Evolutionary conservation across 2,113 vertebrate species (phyloP).

Genomic region (Phoenicopterus ruber): DNA sequence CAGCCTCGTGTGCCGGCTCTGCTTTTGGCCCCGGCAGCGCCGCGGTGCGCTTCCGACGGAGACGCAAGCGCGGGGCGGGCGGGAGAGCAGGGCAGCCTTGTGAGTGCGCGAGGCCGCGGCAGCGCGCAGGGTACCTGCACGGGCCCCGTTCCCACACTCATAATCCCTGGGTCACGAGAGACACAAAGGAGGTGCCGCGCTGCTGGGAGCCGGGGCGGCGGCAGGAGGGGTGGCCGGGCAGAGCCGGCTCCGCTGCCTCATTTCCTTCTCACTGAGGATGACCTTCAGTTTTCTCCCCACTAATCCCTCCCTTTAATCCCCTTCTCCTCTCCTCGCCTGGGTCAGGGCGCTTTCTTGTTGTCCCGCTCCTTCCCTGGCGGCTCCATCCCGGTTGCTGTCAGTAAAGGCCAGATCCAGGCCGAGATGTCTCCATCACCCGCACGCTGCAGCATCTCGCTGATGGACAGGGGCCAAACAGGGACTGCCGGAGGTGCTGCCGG

Average conservation of each 20-base stretch:
- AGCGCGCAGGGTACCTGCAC: not conserved
- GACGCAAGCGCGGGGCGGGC: not conserved
- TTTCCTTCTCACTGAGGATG: slow-evolving; percentile 67
- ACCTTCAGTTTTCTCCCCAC: slow-evolving; percentile 49
- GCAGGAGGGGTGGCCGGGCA: not conserved
- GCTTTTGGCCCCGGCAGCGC: not conserved
- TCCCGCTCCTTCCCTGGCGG: not conserved
- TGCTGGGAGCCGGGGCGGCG: slow-evolving; percentile 63
- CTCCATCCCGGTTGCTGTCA: rapidly evolving
- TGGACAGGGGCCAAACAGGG: not conserved
- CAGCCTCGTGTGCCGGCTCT: not conserved
- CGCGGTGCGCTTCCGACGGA: rapidly evolving
- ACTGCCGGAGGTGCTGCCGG: not conserved
- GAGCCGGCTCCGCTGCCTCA: slow-evolving; percentile 67
- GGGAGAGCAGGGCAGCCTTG: not conserved
- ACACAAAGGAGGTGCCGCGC: slow-evolving; percentile 79
- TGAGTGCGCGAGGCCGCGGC: not conserved
- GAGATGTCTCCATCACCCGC: not conserved
- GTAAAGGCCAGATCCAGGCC: not conserved
- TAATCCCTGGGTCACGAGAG: slow-evolving; percentile 83
- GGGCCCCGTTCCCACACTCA: slow-evolving; percentile 83
- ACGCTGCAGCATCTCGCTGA: rapidly evolving
- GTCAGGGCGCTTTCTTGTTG: not conserved
- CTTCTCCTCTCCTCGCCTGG: not conserved
- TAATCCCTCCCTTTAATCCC: slow-evolving; percentile 20